These are phyloP conservation scores for Bolinopsis microptera DNA, from an alignment of 37 sponge, comb jelly and placozoan genomes.

Conservation along the genomic window DNA sequence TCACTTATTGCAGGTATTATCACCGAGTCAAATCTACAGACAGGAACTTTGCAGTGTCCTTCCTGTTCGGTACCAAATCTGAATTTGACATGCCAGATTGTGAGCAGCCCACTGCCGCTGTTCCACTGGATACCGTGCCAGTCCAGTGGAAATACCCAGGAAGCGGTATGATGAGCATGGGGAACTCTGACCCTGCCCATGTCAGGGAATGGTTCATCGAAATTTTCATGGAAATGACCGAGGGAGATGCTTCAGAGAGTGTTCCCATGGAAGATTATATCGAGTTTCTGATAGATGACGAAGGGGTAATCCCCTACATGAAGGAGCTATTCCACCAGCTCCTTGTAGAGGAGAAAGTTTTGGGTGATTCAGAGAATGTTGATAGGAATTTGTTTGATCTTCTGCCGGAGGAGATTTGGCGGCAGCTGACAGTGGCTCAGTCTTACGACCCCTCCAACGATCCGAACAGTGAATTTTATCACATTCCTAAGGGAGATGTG, in stretches of 20 bases:
- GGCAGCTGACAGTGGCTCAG: not conserved
- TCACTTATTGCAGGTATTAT: conserved; percentile 37
- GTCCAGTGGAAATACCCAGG: conserved; percentile 69
- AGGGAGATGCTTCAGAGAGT: not conserved
- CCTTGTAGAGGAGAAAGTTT: not conserved
- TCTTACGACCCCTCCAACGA: conserved; percentile 51
- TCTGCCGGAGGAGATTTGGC: not conserved
- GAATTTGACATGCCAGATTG: conserved; percentile 42
- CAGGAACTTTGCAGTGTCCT: conserved; percentile 68
- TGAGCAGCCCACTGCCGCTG: not conserved
- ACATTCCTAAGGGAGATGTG: conserved; percentile 1
- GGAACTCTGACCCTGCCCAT: conserved; percentile 58
- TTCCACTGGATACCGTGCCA: not conserved
- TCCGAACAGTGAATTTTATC: not conserved
- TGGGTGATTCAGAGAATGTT: conserved; percentile 3
- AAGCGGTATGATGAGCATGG: conserved; percentile 66
- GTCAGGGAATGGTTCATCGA: not conserved
- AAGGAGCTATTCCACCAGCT: not conserved
- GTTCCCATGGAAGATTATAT: conserved; percentile 25
- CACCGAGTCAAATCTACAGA: conserved; percentile 59
- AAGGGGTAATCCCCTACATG: conserved; percentile 8
- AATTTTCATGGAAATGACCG: not conserved
- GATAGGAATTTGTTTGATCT: not conserved
- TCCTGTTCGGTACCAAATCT: conserved; percentile 64
- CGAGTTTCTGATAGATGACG: not conserved